A percentile compares a stretch with the other conserved stretches of the same genome.
phyloP scores from a whole-genome alignment of 2,797 vertebrate genomes.

The Girardinus metallicus region DNA sequence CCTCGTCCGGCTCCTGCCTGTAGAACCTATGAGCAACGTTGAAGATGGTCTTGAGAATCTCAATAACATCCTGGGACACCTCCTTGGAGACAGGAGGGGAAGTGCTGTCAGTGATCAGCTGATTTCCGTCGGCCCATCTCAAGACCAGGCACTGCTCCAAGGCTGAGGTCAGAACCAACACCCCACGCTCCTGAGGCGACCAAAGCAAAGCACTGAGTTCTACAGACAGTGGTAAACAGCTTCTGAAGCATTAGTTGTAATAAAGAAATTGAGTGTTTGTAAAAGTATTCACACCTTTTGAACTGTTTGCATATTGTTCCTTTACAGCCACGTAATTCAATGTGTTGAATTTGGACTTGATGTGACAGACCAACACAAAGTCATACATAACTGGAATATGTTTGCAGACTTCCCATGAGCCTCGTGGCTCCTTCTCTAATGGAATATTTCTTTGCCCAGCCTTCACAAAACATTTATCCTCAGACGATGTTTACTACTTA shows the following conservation, averaged over 20 bases:
- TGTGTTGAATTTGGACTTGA: background rate
- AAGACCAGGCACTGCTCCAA: conserved; percentile 73
- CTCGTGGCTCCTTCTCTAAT: background rate
- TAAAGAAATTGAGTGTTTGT: background rate
- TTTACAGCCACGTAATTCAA: background rate
- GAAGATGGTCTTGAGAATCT: conserved; percentile 81
- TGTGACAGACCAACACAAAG: background rate
- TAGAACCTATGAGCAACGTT: conserved; percentile 75
- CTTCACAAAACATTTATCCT: background rate
- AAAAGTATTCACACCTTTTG: background rate
- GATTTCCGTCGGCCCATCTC: conserved; percentile 60
- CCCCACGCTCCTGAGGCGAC: conserved; percentile 64
- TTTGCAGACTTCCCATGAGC: background rate
- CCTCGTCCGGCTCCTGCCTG: conserved; percentile 76
- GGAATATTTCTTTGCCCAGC: background rate
- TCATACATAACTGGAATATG: background rate
- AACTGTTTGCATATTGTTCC: background rate
- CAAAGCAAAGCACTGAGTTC: background rate
- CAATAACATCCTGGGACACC: conserved; percentile 66
- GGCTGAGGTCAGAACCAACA: conserved; percentile 70
- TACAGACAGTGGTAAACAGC: background rate
- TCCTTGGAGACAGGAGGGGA: conserved; percentile 61
- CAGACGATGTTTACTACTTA: background rate
- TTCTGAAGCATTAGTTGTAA: background rate
- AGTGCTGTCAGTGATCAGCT: conserved; percentile 55